phyloP scores from a whole-genome alignment of 1,140 invertebrate genomes.

The Forficula auricularia region DNA sequence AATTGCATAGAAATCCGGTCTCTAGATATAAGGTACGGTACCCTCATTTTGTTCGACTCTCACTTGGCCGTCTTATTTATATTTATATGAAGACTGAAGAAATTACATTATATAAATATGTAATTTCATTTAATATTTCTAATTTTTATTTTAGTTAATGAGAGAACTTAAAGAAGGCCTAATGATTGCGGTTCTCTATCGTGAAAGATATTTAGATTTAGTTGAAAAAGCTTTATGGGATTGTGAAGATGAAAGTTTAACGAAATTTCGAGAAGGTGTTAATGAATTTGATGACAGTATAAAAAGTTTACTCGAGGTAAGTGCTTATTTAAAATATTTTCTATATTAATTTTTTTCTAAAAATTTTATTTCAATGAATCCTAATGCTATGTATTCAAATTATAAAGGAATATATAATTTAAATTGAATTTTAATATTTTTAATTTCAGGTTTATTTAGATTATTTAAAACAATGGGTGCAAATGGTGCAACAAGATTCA shows the following conservation, averaged over 20 bases:
- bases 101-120: too few species aligned
- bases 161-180: conserved; percentile 73
- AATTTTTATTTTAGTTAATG: conserved; percentile 42
- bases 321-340: conserved; percentile 7
- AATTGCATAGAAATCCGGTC: too few species aligned
- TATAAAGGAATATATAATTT: too few species aligned
- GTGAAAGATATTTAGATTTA: conserved; percentile 47
- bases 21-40: too few species aligned
- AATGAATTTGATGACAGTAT: conserved; percentile 59
- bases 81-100: too few species aligned
- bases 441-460: conserved; percentile 45
- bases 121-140: too few species aligned
- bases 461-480: conserved; percentile 54
- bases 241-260: conserved; percentile 26
- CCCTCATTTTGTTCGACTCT: too few species aligned
- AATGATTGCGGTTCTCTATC: conserved; percentile 54
- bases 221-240: conserved; percentile 44
- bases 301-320: conserved; percentile 46
- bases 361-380: not conserved
- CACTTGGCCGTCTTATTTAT: not conserved
- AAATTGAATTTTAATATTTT: conserved; percentile 5
- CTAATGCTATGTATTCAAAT: too few species aligned
- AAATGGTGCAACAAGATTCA: conserved; percentile 44
- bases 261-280: conserved; percentile 38
- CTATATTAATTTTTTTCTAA: not conserved